A percentile compares a stretch with the other conserved stretches of the same genome.
phyloP scores from a whole-genome alignment of 1,140 invertebrate species.

The Gerris buenoi region DNA sequence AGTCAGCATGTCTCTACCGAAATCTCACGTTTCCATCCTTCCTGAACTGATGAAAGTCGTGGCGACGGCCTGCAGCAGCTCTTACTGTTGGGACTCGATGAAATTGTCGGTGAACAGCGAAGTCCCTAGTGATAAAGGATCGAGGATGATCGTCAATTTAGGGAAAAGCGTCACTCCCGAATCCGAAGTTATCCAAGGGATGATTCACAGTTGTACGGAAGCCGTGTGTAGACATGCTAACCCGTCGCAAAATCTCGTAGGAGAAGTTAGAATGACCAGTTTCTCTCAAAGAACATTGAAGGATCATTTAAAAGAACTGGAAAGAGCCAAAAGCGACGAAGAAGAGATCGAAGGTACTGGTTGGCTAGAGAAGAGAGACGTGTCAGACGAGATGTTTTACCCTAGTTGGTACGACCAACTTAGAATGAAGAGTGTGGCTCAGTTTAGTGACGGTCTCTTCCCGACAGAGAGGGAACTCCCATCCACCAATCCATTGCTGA shows the following conservation, averaged over 20 bases:
- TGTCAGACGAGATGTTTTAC: neutral
- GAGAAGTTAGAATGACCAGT: neutral
- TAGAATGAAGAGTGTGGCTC: neutral
- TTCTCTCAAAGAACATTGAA: neutral
- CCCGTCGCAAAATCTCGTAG: neutral
- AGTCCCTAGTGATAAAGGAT: neutral
- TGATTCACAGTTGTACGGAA: neutral
- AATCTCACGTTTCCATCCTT: neutral
- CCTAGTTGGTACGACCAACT: neutral
- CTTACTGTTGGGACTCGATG: neutral
- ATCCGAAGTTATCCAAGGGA: neutral
- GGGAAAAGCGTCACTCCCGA: neutral
- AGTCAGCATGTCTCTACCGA: neutral
- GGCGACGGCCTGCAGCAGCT: neutral
- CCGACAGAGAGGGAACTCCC: too few species aligned
- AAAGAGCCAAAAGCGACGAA: neutral
- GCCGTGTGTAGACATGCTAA: neutral
- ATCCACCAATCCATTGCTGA: too few species aligned
- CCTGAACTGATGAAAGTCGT: neutral
- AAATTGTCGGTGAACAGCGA: neutral
- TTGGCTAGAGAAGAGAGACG: neutral
- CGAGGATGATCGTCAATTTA: neutral
- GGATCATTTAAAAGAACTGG: neutral
- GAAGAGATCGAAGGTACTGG: neutral
- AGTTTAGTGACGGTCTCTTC: too few species aligned